Conservation (phyloP, 2,888 invertebrate genomes). For the Epirrhoe alternata region DNA sequence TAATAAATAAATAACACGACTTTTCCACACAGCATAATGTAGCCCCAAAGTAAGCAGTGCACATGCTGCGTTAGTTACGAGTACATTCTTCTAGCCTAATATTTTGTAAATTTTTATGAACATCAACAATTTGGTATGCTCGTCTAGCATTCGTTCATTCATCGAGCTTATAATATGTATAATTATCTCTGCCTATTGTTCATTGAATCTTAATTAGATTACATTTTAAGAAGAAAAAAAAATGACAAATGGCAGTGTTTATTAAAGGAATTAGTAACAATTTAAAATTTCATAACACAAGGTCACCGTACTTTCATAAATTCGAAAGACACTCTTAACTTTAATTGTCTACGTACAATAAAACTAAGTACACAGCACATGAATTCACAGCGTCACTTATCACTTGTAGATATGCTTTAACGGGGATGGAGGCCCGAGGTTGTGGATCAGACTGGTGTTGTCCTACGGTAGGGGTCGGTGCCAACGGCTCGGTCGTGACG, state of each 20-base stretch:
- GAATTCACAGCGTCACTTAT: slow-evolving; percentile 69
- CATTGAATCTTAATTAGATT: not conserved
- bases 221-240: slow-evolving; percentile 33
- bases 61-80: too few relatives aligned
- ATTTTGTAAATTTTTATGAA: too few relatives aligned
- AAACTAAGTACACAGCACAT: slow-evolving; percentile 63
- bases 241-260: slow-evolving; percentile 83
- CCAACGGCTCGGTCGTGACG: slow-evolving; percentile 79
- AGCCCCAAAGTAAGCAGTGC: too few relatives aligned
- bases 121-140: too few relatives aligned
- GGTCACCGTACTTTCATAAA: slow-evolving; percentile 75
- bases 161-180: too few relatives aligned
- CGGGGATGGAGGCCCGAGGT: slow-evolving; percentile 57
- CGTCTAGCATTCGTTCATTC: too few relatives aligned
- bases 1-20: too few relatives aligned
- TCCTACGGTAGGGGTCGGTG: slow-evolving; percentile 84
- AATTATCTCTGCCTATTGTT: too few relatives aligned
- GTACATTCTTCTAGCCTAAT: too few relatives aligned
- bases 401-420: slow-evolving; percentile 82
- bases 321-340: slow-evolving; percentile 71
- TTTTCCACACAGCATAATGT: too few relatives aligned
- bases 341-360: slow-evolving; percentile 60
- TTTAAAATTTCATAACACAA: slow-evolving; percentile 75
- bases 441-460: slow-evolving; percentile 84
- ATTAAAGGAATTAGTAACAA: slow-evolving; percentile 78